Evolutionary conservation across 2,113 vertebrate species (phyloP).

Genomic region (Xenus cinereus): DNA sequence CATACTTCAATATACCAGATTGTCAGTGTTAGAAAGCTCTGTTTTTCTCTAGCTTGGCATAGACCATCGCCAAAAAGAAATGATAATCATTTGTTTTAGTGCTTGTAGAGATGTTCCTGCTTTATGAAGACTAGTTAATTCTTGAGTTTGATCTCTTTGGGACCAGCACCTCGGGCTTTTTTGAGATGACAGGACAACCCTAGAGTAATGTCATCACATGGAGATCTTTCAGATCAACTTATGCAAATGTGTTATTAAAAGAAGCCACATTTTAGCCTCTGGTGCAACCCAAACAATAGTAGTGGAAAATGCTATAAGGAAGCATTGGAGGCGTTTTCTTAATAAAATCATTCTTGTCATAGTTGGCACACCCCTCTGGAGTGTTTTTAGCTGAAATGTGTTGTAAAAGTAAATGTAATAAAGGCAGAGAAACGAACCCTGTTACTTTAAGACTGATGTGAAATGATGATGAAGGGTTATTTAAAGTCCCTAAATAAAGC

Average conservation of each 20-base stretch:
- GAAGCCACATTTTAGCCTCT: constrained; percentile 73
- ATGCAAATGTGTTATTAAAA: constrained; percentile 84
- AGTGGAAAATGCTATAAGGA: constrained; percentile 73
- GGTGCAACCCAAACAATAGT: constrained; percentile 77
- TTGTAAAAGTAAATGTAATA: constrained; percentile 25
- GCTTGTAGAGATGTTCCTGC: constrained; percentile 76
- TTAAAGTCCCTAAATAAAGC: not conserved
- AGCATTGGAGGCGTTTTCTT: constrained; percentile 66
- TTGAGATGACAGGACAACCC: constrained; percentile 74
- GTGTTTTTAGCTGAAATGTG: constrained; percentile 8
- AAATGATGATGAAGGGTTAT: not conserved
- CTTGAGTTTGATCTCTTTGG: constrained; percentile 76
- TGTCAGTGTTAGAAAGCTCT: constrained; percentile 85
- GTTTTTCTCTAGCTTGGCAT: constrained; percentile 85
- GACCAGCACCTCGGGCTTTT: constrained; percentile 70
- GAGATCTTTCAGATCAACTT: constrained; percentile 79
- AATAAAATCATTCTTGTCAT: constrained; percentile 60
- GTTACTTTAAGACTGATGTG: constrained; percentile 33
- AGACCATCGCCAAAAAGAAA: constrained; percentile 80
- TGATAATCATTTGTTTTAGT: constrained; percentile 83
- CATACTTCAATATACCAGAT: constrained; percentile 87
- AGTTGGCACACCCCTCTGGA: constrained; percentile 26
- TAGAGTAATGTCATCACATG: constrained; percentile 73
- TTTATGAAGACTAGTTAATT: constrained; percentile 81
- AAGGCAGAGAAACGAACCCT: not conserved